phyloP scores from a whole-genome alignment of 2,113 vertebrate genomes.

The Dromas ardeola region DNA sequence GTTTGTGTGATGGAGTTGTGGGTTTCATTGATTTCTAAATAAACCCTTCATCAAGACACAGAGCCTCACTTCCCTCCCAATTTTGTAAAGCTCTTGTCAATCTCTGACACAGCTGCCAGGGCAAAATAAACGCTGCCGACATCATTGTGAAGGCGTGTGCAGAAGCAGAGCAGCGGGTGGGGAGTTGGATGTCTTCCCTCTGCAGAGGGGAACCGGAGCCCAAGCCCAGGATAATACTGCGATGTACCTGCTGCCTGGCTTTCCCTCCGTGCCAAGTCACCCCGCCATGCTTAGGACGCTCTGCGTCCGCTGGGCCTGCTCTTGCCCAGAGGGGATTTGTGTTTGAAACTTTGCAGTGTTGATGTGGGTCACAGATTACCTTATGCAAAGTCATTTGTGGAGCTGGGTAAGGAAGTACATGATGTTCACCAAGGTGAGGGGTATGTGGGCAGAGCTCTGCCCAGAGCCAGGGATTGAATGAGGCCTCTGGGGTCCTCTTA shows the following conservation, averaged over 20 bases:
- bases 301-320: background rate
- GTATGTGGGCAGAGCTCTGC: background rate
- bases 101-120: conserved; percentile 1
- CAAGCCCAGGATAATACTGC: background rate
- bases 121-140: background rate
- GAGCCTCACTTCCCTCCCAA: background rate
- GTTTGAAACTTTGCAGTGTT: background rate
- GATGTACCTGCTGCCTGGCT: accelerated
- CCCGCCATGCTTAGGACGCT: accelerated
- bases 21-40: conserved; percentile 40
- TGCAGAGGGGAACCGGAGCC: background rate
- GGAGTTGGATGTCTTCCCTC: background rate
- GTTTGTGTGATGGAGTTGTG: background rate
- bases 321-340: background rate
- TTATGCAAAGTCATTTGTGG: background rate
- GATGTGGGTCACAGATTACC: background rate
- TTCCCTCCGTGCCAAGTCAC: background rate
- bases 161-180: background rate
- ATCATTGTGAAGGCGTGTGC: background rate
- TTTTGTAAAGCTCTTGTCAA: conserved; percentile 43
- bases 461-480: background rate
- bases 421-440: background rate
- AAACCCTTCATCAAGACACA: conserved; percentile 17
- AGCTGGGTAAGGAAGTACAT: background rate
- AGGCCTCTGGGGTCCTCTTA: background rate